Conservation (phyloP, 1,140 invertebrate genomes). For the Cepaea nemoralis region DNA sequence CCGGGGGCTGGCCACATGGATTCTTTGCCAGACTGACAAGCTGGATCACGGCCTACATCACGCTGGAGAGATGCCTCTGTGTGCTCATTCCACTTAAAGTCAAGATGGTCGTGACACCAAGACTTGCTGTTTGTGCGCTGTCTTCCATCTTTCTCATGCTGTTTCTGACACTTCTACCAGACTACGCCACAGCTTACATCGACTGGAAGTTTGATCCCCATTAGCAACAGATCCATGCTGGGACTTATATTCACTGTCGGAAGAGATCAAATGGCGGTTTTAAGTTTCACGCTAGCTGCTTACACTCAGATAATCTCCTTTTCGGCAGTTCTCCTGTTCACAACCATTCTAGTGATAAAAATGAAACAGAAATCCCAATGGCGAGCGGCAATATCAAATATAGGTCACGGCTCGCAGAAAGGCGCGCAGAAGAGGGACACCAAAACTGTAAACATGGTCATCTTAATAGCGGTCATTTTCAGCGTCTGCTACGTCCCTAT, state of each 20-base stretch:
- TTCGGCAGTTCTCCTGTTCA: constrained; percentile 20
- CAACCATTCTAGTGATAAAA: constrained; percentile 11
- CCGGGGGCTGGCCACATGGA: not conserved
- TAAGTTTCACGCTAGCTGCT: not conserved
- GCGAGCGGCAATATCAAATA: not conserved
- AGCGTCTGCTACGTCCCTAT: not conserved
- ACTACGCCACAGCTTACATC: not conserved
- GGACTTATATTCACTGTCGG: not conserved
- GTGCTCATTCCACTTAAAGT: constrained; percentile 3
- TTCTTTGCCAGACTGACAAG: not conserved
- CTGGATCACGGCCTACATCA: not conserved
- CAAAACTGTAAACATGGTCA: not conserved
- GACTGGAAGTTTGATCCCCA: not conserved
- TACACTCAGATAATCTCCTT: constrained; percentile 18
- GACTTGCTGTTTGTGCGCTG: not conserved
- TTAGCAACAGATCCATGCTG: constrained; percentile 12
- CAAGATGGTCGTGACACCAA: not conserved
- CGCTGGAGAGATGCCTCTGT: constrained; percentile 17
- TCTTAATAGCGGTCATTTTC: not conserved
- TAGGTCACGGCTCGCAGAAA: too few relatives aligned
- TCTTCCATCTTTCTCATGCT: not conserved
- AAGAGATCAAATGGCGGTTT: not conserved
- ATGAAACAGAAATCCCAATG: not conserved
- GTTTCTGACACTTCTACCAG: not conserved
- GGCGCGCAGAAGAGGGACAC: not conserved